phyloP scores from a whole-genome alignment of 2,113 vertebrate species.

The Tetrax tetrax region DNA sequence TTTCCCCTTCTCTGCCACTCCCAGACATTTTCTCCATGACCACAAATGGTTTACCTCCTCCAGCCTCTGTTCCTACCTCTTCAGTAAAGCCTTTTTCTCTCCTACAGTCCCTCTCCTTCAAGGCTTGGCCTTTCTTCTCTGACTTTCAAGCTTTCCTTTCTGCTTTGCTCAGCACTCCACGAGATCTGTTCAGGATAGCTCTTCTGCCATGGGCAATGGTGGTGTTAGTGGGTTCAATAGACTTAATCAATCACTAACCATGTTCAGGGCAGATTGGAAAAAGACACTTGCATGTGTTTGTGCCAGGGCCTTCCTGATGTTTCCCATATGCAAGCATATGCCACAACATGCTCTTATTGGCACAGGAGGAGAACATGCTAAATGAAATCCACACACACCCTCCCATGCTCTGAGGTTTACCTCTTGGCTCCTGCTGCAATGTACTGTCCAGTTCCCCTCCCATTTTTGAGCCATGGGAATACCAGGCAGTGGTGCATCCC shows the following conservation, averaged over 20 bases:
- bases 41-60: background rate
- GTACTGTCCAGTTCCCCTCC: background rate
- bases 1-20: background rate
- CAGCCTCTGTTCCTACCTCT: background rate
- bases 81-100: background rate
- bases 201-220: background rate
- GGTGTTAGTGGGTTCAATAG: background rate
- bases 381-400: background rate
- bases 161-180: background rate
- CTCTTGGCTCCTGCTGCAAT: background rate
- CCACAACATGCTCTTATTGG: background rate
- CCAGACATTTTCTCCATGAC: background rate
- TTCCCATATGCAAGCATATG: background rate
- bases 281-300: background rate
- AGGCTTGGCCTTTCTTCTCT: background rate
- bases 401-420: background rate
- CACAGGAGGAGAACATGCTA: background rate
- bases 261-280: background rate
- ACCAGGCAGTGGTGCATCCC: background rate
- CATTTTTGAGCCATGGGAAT: background rate
- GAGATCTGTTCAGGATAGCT: background rate
- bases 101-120: background rate
- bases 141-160: background rate
- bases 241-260: background rate
- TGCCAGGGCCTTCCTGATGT: background rate